Conservation (phyloP, 2,113 vertebrate species). For the Oriolus oriolus region DNA sequence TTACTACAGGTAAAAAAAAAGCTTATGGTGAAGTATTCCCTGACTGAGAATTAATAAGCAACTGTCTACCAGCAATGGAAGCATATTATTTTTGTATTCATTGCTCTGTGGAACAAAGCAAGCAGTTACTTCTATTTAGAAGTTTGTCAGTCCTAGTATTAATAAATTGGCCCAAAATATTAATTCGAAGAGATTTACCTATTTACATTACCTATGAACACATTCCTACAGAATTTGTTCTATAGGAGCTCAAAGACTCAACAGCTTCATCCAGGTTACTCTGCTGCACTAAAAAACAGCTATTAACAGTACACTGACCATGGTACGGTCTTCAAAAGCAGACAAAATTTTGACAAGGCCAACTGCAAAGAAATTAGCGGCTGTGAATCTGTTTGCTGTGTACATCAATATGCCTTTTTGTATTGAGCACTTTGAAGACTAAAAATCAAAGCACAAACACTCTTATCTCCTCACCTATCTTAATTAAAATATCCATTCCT, state of each 20-base stretch:
- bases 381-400: neutral
- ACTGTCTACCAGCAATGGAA: neutral
- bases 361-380: neutral
- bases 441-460: neutral
- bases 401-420: neutral
- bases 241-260: neutral
- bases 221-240: neutral
- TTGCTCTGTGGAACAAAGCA: neutral
- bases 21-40: neutral
- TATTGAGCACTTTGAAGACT: neutral
- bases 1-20: neutral
- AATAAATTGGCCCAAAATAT: neutral
- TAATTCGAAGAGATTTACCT: neutral
- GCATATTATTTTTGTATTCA: neutral
- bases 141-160: neutral
- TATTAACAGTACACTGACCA: neutral
- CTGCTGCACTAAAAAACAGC: neutral
- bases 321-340: neutral
- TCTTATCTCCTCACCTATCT: neutral
- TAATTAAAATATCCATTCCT: neutral
- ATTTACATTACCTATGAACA: too few relatives aligned
- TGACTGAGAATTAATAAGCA: neutral
- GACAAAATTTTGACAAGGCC: neutral
- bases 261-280: neutral
- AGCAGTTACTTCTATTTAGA: neutral